These are phyloP conservation scores for Perdita meconis DNA, from an alignment of 2,888 invertebrate genomes.

Conservation along the genomic window DNA sequence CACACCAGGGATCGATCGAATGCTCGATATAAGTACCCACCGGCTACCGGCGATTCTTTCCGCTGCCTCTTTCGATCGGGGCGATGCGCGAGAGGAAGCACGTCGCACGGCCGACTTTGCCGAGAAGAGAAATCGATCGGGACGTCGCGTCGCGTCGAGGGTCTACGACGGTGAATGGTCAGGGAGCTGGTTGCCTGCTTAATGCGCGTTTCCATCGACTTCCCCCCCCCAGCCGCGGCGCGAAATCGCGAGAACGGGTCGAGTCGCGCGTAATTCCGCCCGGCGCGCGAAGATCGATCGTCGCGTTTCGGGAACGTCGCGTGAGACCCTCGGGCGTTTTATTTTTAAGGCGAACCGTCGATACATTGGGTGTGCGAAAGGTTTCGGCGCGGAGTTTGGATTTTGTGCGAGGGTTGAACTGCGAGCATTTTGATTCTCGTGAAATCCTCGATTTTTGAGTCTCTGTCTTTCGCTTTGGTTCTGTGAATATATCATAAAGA, in stretches of 20 bases:
- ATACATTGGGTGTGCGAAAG: background rate
- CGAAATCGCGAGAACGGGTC: background rate
- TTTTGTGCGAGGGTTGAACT: too few relatives aligned
- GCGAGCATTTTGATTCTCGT: too few relatives aligned
- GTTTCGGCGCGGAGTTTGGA: too few relatives aligned
- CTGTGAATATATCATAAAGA: too few relatives aligned
- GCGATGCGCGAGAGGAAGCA: conserved; percentile 13
- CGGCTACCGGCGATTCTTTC: background rate
- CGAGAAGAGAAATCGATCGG: conserved; percentile 3
- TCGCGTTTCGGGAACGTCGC: background rate
- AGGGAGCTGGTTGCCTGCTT: background rate
- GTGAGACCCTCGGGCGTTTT: background rate
- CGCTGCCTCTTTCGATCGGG: background rate
- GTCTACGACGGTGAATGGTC: too few relatives aligned
- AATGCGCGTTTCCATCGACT: background rate
- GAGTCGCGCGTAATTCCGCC: background rate
- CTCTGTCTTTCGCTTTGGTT: too few relatives aligned
- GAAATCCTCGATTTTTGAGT: too few relatives aligned
- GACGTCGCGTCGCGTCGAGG: too few relatives aligned
- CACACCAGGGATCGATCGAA: conserved; percentile 38
- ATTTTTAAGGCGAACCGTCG: background rate
- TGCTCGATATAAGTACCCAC: conserved; percentile 40
- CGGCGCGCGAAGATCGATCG: background rate
- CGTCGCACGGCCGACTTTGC: background rate
- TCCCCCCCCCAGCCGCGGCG: too few relatives aligned